Percentiles rank a stretch among this genome's conserved stretches.
Evolutionary conservation across 1,140 invertebrate species (phyloP).

Genomic region (Forficula auricularia): DNA sequence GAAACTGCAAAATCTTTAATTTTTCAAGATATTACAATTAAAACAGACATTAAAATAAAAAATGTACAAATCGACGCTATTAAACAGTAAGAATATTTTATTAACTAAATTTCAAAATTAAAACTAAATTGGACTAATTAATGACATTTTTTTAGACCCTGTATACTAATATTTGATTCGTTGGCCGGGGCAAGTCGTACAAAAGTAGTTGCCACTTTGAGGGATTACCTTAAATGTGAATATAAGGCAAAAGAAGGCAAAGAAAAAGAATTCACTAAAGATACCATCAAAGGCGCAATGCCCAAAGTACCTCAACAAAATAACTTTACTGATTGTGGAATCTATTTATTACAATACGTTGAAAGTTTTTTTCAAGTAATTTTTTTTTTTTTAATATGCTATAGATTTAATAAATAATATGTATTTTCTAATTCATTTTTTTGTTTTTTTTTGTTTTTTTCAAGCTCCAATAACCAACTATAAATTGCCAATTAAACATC

Average conservation of each 20-base stretch:
- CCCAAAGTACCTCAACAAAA: slow-evolving; percentile 90
- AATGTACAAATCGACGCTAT: slow-evolving; percentile 27
- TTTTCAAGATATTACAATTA: not conserved
- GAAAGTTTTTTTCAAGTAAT: slow-evolving; percentile 79
- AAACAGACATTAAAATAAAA: slow-evolving; percentile 21
- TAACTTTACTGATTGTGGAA: slow-evolving; percentile 91
- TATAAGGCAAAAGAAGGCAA: slow-evolving; percentile 56
- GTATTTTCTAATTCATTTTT: not conserved
- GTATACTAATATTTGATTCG: slow-evolving; percentile 91
- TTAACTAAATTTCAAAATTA: no score
- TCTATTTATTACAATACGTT: slow-evolving; percentile 89
- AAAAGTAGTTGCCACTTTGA: slow-evolving; percentile 65
- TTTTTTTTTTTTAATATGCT: slow-evolving; percentile 9
- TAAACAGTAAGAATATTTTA: slow-evolving; percentile 33
- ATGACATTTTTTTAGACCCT: slow-evolving; percentile 50
- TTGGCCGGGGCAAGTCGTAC: slow-evolving; percentile 60
- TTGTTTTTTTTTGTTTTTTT: slow-evolving; percentile 20
- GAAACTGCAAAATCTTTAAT: not conserved
- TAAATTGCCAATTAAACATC: slow-evolving; percentile 49
- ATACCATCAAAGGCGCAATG: slow-evolving; percentile 62
- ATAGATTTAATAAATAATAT: slow-evolving; percentile 4
- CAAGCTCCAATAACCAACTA: slow-evolving; percentile 57
- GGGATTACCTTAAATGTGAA: slow-evolving; percentile 80
- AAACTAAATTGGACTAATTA: no score
- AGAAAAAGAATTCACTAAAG: slow-evolving; percentile 50